Evolutionary conservation across 2,888 invertebrate species (phyloP).

Genomic region (Phytoseiulus persimilis): DNA sequence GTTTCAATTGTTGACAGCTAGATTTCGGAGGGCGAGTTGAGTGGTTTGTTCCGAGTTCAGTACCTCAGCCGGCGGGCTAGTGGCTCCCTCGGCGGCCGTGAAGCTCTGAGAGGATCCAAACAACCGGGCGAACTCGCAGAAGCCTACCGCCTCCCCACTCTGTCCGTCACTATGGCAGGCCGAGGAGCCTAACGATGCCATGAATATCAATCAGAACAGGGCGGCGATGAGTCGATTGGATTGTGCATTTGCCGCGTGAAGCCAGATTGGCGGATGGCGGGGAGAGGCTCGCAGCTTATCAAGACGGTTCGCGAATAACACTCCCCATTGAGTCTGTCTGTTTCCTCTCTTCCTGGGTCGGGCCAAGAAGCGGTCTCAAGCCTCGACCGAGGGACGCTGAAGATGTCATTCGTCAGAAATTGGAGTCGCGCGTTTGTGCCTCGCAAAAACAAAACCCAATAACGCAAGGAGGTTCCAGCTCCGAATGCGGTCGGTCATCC

Average conservation of each 20-base stretch:
- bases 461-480: no score
- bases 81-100: neutral
- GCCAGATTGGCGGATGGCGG: neutral
- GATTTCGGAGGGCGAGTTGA: neutral
- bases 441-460: no score
- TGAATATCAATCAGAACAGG: neutral
- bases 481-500: no score
- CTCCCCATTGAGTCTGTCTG: neutral
- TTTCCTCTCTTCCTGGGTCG: neutral
- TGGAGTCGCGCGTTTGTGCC: no score
- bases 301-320: neutral
- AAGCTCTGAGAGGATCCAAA: neutral
- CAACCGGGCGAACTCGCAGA: neutral
- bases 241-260: neutral
- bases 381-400: no score
- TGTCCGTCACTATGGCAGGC: neutral
- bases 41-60: neutral
- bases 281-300: neutral
- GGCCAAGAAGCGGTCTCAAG: no score
- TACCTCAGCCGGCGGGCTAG: neutral
- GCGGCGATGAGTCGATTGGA: neutral
- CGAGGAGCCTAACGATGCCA: neutral
- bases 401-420: no score
- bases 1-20: neutral
- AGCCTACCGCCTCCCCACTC: neutral